These are phyloP conservation scores for Itoplectis maculator DNA, from an alignment of 2,888 invertebrate species.

Conservation along the genomic window DNA sequence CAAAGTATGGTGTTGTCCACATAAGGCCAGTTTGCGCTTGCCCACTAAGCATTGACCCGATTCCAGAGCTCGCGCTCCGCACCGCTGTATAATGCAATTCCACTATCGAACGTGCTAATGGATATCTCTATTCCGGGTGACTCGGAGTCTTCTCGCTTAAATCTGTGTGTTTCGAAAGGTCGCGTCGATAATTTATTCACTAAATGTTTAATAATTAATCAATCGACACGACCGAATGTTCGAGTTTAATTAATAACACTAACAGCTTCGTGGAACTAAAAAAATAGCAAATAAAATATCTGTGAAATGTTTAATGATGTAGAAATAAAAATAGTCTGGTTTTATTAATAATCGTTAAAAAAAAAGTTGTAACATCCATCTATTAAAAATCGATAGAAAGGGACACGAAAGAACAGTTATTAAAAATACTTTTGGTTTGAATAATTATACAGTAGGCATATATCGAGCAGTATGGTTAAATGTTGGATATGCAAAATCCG, in stretches of 20 bases:
- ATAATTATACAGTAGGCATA: neutral
- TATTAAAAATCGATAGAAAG: too few relatives aligned
- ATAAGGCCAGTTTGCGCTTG: constrained; percentile 30
- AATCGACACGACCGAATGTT: neutral
- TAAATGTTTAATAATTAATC: neutral
- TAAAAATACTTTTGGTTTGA: too few relatives aligned
- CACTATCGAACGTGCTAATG: constrained; percentile 49
- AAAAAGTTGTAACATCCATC: too few relatives aligned
- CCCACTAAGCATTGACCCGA: constrained; percentile 52
- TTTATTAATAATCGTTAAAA: too few relatives aligned
- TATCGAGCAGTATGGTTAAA: neutral
- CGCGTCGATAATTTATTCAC: neutral
- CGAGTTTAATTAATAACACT: neutral
- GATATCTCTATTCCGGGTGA: constrained; percentile 31
- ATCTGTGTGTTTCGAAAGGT: neutral
- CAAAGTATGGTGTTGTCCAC: constrained; percentile 10
- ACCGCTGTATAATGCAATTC: constrained; percentile 46
- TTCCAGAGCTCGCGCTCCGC: constrained; percentile 30
- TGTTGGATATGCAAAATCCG: neutral
- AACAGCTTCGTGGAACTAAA: neutral
- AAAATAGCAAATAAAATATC: neutral
- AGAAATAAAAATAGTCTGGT: too few relatives aligned
- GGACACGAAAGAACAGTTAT: too few relatives aligned
- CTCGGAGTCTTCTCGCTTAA: constrained; percentile 1
- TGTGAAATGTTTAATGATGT: neutral